Conservation (phyloP, 2,113 vertebrate species). For the Phodopus roborovskii region DNA sequence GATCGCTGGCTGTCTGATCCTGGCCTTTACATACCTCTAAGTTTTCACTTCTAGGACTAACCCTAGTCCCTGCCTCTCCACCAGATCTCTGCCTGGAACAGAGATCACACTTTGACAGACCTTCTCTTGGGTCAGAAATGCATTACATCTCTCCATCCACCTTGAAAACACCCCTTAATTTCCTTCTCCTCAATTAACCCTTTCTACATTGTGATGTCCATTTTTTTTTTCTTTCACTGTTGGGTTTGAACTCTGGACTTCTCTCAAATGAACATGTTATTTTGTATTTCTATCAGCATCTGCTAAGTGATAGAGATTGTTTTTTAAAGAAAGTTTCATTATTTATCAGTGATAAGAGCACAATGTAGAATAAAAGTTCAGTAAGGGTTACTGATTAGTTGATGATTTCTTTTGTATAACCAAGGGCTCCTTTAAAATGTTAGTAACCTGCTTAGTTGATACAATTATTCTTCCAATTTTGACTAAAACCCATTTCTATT, state of each 20-base stretch:
- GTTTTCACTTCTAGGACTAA: neutral
- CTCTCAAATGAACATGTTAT: neutral
- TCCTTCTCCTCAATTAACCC: neutral
- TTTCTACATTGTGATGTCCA: neutral
- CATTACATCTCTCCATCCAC: neutral
- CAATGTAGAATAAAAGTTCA: neutral
- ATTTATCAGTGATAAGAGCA: neutral
- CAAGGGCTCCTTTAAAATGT: neutral
- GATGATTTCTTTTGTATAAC: neutral
- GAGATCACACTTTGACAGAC: neutral
- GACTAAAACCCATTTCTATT: constrained; percentile 27
- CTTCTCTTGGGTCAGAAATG: neutral
- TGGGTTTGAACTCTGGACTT: neutral
- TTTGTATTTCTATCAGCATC: neutral
- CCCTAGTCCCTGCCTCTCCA: neutral
- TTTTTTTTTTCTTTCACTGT: neutral
- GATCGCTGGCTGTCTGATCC: neutral
- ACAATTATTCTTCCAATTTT: constrained; percentile 10
- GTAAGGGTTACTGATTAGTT: neutral
- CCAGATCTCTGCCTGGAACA: neutral
- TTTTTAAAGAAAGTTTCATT: neutral
- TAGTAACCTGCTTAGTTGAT: neutral
- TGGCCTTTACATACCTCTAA: neutral
- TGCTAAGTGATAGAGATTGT: neutral
- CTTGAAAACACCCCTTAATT: neutral